These are phyloP conservation scores for Eurosta solidaginis DNA, from an alignment of 1,140 invertebrate genomes.

Conservation along the genomic window DNA sequence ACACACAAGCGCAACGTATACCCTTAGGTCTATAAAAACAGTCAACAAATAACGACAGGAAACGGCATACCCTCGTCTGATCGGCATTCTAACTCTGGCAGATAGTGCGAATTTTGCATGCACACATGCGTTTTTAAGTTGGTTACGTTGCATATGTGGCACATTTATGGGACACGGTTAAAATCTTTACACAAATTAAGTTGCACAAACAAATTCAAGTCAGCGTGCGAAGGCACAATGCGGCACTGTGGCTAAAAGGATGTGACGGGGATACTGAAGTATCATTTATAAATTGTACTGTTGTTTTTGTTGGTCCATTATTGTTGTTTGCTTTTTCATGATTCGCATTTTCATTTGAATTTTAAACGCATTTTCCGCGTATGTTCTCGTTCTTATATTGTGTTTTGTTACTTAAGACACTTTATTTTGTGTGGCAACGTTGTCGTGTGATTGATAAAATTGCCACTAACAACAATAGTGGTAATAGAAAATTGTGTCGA, in stretches of 20 bases:
- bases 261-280: background rate
- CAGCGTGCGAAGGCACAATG: background rate
- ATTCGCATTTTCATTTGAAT: constrained; percentile 28
- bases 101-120: background rate
- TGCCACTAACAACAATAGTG: background rate
- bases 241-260: background rate
- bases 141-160: too few species aligned
- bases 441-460: constrained; percentile 18
- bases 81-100: background rate
- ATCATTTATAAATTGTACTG: background rate
- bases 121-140: background rate
- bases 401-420: background rate
- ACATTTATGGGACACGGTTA: background rate
- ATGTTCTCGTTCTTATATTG: background rate
- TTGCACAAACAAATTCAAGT: too few species aligned
- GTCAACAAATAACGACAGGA: background rate
- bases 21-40: background rate
- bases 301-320: background rate
- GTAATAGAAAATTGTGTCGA: background rate
- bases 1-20: too few species aligned
- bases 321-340: background rate
- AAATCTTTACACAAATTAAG: background rate
- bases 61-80: background rate
- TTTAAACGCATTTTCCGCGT: constrained; percentile 28
- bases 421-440: background rate